Percentiles rank a stretch among this genome's conserved stretches.
Conservation (phyloP, 2,888 invertebrate species). For the Hyppa rectilinea region DNA sequence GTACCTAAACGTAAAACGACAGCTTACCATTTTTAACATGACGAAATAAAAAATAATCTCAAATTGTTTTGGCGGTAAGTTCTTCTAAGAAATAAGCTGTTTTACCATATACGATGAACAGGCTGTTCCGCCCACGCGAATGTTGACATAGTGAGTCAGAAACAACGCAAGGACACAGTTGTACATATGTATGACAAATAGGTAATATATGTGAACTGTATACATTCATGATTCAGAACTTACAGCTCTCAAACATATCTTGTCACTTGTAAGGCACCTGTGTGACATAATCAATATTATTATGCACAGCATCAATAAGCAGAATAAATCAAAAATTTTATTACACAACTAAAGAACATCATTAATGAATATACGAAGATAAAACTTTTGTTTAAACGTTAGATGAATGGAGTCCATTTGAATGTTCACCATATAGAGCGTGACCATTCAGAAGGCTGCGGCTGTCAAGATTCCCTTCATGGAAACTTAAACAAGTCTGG, state of each 20-base stretch:
- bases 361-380: neutral
- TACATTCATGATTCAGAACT: slow-evolving; percentile 69
- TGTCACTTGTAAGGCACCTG: slow-evolving; percentile 44
- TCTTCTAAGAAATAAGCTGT: slow-evolving; percentile 65
- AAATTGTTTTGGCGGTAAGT: slow-evolving; percentile 28
- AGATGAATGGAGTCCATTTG: slow-evolving; percentile 49
- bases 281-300: slow-evolving; percentile 16
- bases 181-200: slow-evolving; percentile 76
- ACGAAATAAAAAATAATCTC: slow-evolving; percentile 11
- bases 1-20: slow-evolving; percentile 18
- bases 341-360: slow-evolving; percentile 6
- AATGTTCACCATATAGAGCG: slow-evolving; percentile 70
- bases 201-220: slow-evolving; percentile 82
- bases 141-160: slow-evolving; percentile 88
- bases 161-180: slow-evolving; percentile 84
- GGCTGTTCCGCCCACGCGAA: slow-evolving; percentile 86
- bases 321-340: neutral
- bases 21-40: slow-evolving; percentile 1
- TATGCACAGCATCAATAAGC: slow-evolving; percentile 13
- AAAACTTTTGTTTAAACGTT: slow-evolving; percentile 20
- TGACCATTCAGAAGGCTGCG: slow-evolving; percentile 72
- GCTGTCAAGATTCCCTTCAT: slow-evolving; percentile 70
- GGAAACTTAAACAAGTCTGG: slow-evolving; percentile 61
- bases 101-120: slow-evolving; percentile 79
- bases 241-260: slow-evolving; percentile 67